Conservation (phyloP, 2,888 invertebrate species). For the Zaprionus bogoriensis region DNA sequence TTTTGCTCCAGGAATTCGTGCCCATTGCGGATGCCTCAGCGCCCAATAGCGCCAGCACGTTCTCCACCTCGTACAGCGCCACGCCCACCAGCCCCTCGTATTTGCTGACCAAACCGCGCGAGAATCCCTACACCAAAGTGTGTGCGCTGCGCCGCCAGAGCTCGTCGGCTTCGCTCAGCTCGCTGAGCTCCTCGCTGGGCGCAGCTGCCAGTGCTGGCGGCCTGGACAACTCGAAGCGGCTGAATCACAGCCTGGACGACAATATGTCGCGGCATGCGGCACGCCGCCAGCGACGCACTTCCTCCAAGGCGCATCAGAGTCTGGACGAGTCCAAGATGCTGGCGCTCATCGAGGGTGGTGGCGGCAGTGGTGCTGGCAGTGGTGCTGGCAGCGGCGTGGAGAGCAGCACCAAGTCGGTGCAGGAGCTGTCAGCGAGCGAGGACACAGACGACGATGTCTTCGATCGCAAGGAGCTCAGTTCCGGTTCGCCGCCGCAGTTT, state of each 20-base stretch:
- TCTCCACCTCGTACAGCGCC: slow-evolving; percentile 83
- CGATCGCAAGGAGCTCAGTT: slow-evolving; percentile 38
- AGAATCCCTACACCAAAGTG: slow-evolving; percentile 94
- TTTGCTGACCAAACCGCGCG: slow-evolving; percentile 88
- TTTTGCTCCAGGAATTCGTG: slow-evolving; percentile 71
- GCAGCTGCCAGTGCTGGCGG: slow-evolving; percentile 40
- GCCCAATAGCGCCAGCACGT: slow-evolving; percentile 69
- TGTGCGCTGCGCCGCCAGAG: slow-evolving; percentile 93
- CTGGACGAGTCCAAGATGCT: slow-evolving; percentile 86
- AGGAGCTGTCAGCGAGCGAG: slow-evolving; percentile 47
- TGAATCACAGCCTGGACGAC: slow-evolving; percentile 91
- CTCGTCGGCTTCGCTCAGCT: slow-evolving; percentile 89
- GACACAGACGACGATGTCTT: slow-evolving; percentile 77
- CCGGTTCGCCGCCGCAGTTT: slow-evolving; percentile 65
- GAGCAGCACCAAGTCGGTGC: slow-evolving; percentile 19
- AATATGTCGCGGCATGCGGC: slow-evolving; percentile 82
- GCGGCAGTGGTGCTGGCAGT: too few relatives aligned
- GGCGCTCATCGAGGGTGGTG: slow-evolving; percentile 79
- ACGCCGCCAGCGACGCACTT: slow-evolving; percentile 78
- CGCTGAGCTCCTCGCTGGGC: slow-evolving; percentile 78
- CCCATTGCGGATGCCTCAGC: slow-evolving; percentile 66
- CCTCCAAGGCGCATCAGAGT: slow-evolving; percentile 87
- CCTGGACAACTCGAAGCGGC: slow-evolving; percentile 85
- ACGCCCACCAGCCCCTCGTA: slow-evolving; percentile 87
- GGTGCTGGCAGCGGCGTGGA: slow-evolving; percentile 53